Conservation (phyloP, 2,113 vertebrate genomes). For the Lethenteron camtschaticum region DNA sequence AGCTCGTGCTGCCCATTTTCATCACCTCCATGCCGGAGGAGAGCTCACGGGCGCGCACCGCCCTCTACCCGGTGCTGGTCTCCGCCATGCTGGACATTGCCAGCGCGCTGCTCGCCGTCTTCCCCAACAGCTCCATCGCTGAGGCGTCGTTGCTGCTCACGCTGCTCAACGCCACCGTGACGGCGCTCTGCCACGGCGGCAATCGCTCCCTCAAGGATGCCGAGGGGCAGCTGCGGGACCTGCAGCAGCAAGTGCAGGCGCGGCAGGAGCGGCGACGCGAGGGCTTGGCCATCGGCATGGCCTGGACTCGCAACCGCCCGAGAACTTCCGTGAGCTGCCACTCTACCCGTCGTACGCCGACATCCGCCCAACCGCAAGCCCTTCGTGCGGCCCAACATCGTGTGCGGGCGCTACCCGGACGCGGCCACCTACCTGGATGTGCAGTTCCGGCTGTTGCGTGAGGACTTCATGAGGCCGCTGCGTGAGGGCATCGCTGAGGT, state of each 20-base stretch:
- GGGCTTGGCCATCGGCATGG: constrained; percentile 28
- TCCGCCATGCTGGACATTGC: constrained; percentile 39
- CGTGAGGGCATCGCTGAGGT: constrained; percentile 54
- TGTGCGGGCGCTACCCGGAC: constrained; percentile 34
- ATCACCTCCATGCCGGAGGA: constrained; percentile 39
- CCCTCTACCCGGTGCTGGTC: constrained; percentile 39
- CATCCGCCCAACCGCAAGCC: constrained; percentile 35
- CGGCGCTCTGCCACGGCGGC: constrained; percentile 33
- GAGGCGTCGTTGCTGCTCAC: constrained; percentile 37
- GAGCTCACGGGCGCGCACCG: constrained; percentile 17
- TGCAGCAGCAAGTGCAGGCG: constrained; percentile 32
- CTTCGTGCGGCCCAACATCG: constrained; percentile 48
- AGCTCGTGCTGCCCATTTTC: constrained; percentile 32
- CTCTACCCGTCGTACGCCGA: constrained; percentile 54
- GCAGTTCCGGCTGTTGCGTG: constrained; percentile 69
- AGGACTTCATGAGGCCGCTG: constrained; percentile 68
- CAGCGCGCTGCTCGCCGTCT: constrained; percentile 19
- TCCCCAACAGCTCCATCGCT: constrained; percentile 45
- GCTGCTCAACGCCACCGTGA: constrained; percentile 33
- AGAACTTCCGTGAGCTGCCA: constrained; percentile 35
- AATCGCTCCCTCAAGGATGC: constrained; percentile 28
- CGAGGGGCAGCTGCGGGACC: constrained; percentile 28
- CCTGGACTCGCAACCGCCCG: constrained; percentile 31
- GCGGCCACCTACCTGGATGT: constrained; percentile 57
- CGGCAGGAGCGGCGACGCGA: constrained; percentile 44